These are phyloP conservation scores for Nomada hirtipes DNA, from an alignment of 2,888 invertebrate genomes.

Conservation along the genomic window DNA sequence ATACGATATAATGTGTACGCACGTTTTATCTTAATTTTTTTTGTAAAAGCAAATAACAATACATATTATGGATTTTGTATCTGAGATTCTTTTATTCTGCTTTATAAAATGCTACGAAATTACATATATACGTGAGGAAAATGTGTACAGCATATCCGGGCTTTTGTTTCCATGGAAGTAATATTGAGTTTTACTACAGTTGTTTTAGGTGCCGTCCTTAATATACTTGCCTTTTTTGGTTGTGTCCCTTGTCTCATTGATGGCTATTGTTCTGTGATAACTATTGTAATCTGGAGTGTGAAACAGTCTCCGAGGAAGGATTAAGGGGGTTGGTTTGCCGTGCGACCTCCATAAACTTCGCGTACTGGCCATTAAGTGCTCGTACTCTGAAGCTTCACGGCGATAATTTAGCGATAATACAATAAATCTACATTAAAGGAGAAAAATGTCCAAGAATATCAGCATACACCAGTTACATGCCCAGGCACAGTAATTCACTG, in stretches of 20 bases:
- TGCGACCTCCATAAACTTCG: constrained; percentile 10
- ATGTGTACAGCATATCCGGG: background rate
- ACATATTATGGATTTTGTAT: no score
- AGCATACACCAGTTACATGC: no score
- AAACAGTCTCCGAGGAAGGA: background rate
- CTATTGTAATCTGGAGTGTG: background rate
- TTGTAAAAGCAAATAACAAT: no score
- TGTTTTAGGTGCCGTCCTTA: background rate
- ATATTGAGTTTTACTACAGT: background rate
- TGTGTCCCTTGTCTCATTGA: background rate
- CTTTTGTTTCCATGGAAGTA: background rate
- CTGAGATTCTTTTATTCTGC: background rate
- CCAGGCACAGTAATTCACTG: no score
- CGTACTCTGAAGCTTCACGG: background rate
- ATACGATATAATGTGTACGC: no score
- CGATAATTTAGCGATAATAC: background rate
- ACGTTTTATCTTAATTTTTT: no score
- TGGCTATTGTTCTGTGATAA: background rate
- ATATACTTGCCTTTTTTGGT: background rate
- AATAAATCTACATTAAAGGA: background rate
- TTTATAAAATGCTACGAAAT: background rate
- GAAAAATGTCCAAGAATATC: background rate
- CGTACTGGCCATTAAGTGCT: constrained; percentile 3
- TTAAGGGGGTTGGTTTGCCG: background rate
- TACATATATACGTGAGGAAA: no score